A percentile compares a stretch with the other conserved stretches of the same genome.
These are phyloP conservation scores for Calliopum simillimum DNA, from an alignment of 2,888 invertebrate species.

Conservation along the genomic window DNA sequence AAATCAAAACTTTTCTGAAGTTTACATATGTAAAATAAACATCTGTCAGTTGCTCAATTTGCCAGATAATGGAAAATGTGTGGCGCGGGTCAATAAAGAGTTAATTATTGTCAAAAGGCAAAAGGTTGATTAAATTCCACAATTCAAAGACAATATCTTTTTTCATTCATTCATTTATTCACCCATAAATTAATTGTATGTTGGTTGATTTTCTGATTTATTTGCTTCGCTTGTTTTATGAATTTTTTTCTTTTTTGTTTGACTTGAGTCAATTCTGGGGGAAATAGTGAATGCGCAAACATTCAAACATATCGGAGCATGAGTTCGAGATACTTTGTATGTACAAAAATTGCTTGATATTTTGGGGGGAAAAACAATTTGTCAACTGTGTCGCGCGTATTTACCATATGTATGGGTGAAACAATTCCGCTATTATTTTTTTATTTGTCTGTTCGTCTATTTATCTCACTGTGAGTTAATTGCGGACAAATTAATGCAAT, in stretches of 20 bases:
- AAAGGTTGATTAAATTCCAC: constrained; percentile 7
- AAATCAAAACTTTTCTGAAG: too few relatives aligned
- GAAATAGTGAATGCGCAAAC: too few relatives aligned
- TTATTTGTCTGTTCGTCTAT: not conserved
- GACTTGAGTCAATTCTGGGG: too few relatives aligned
- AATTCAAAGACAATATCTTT: not conserved
- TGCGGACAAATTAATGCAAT: constrained; percentile 56
- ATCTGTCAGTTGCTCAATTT: too few relatives aligned
- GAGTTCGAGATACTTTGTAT: too few relatives aligned
- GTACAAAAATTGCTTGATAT: too few relatives aligned
- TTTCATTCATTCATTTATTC: constrained; percentile 5
- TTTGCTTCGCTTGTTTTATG: too few relatives aligned
- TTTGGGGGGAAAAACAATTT: constrained; percentile 6
- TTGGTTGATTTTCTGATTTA: too few relatives aligned
- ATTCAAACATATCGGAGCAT: too few relatives aligned
- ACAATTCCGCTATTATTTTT: not conserved
- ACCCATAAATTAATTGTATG: too few relatives aligned
- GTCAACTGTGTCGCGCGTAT: constrained; percentile 10
- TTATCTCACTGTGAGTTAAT: constrained; percentile 42
- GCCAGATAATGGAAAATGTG: not conserved
- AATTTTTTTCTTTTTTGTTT: too few relatives aligned
- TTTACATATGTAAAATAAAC: too few relatives aligned
- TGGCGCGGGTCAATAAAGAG: constrained; percentile 35
- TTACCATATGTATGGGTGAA: not conserved
- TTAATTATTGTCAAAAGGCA: constrained; percentile 57